phyloP scores from a whole-genome alignment of 2,113 vertebrate genomes.

The Dunckerocampus dactyliophorus region DNA sequence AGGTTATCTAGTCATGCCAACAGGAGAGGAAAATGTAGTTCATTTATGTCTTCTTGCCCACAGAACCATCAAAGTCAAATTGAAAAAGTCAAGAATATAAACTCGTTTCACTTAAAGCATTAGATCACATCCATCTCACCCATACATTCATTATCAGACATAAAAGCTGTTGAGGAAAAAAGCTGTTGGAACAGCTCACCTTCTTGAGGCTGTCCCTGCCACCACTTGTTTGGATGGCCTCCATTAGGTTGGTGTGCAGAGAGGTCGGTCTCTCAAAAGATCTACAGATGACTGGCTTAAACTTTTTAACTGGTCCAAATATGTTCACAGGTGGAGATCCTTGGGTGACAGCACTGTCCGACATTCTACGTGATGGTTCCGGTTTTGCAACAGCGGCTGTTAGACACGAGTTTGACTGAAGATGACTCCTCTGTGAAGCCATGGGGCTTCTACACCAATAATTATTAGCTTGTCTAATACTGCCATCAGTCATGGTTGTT shows the following conservation, averaged over 20 bases:
- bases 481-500: conserved; percentile 16
- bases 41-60: not conserved
- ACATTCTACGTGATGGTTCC: conserved; percentile 27
- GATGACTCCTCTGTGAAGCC: conserved; percentile 14
- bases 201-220: conserved; percentile 84
- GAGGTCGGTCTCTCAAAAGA: conserved; percentile 80
- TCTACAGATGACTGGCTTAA: conserved; percentile 80
- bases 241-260: conserved; percentile 88
- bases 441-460: conserved; percentile 22
- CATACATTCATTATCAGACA: not conserved
- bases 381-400: conserved; percentile 27
- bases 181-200: conserved; percentile 71
- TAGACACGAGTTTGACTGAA: not conserved
- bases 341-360: conserved; percentile 18
- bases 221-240: conserved; percentile 84
- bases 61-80: not conserved
- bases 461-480: conserved; percentile 20
- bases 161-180: no score
- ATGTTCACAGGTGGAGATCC: conserved; percentile 54
- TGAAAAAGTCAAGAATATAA: not conserved
- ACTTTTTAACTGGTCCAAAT: conserved; percentile 89
- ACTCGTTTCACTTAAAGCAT: no score
- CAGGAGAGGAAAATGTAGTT: conserved; percentile 5
- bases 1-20: conserved; percentile 68
- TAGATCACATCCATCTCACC: not conserved